Percentiles rank a stretch among this genome's conserved stretches.
phyloP scores from a whole-genome alignment of 2,797 vertebrate species.

The Anniella stebbinsi region DNA sequence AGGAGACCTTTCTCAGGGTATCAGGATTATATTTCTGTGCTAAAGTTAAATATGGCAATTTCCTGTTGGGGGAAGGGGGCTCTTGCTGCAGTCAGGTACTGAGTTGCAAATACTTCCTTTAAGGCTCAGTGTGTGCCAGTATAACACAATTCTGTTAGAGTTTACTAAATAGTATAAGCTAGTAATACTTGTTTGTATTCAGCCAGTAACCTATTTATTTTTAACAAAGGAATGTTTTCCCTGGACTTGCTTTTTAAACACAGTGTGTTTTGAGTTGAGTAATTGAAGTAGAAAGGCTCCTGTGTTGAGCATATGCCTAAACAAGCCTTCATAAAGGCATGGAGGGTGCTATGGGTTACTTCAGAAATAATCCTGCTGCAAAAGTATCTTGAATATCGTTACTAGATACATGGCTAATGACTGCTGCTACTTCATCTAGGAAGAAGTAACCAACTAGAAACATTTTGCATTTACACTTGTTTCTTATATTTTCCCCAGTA shows the following conservation, averaged over 20 bases:
- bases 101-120: background rate
- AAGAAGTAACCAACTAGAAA: background rate
- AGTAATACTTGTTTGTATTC: background rate
- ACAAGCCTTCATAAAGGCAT: fast-evolving
- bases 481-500: constrained; percentile 79
- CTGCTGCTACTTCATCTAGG: background rate
- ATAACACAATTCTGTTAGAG: no score
- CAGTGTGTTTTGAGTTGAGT: background rate
- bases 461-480: fast-evolving
- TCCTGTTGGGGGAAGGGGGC: background rate
- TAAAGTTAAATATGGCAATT: fast-evolving
- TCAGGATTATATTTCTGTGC: background rate
- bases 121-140: background rate
- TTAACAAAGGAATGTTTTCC: constrained; percentile 50
- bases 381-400: constrained; percentile 23
- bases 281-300: background rate
- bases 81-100: fast-evolving
- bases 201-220: no score
- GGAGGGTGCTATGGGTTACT: fast-evolving
- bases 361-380: background rate
- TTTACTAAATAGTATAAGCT: background rate
- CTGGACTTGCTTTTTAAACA: background rate
- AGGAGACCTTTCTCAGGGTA: background rate
- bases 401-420: background rate
- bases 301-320: background rate